phyloP scores from a whole-genome alignment of 2,797 vertebrate genomes.

The Gallinago solitaria region DNA sequence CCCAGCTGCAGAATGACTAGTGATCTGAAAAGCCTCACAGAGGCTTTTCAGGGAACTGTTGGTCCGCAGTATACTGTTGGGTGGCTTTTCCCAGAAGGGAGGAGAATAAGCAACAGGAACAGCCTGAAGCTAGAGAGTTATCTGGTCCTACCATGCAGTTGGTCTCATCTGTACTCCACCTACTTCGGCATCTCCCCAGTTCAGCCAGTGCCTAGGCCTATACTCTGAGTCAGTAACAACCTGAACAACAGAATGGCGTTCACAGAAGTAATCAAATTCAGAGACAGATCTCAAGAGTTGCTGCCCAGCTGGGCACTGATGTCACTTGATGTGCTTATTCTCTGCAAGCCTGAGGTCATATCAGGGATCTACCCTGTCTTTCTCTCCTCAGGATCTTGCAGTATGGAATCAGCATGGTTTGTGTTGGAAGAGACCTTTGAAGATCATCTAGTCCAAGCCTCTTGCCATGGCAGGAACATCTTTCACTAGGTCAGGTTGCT shows the following conservation, averaged over 20 bases:
- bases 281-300: not conserved
- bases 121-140: not conserved
- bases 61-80: not conserved
- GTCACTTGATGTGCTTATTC: not conserved
- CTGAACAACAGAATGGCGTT: not conserved
- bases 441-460: not conserved
- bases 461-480: accelerated
- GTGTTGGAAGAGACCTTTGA: not conserved
- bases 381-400: not conserved
- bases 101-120: not conserved
- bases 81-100: not conserved
- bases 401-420: not conserved
- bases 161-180: not conserved
- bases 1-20: not conserved
- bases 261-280: not conserved
- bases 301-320: not conserved
- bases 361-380: not conserved
- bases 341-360: not conserved
- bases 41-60: not conserved
- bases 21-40: not conserved
- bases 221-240: not conserved
- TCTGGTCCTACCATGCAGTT: not conserved
- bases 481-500: not conserved
- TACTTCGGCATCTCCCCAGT: not conserved
- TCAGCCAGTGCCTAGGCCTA: not conserved